phyloP scores from a whole-genome alignment of 2,113 vertebrate genomes.

The Mobula hypostoma region DNA sequence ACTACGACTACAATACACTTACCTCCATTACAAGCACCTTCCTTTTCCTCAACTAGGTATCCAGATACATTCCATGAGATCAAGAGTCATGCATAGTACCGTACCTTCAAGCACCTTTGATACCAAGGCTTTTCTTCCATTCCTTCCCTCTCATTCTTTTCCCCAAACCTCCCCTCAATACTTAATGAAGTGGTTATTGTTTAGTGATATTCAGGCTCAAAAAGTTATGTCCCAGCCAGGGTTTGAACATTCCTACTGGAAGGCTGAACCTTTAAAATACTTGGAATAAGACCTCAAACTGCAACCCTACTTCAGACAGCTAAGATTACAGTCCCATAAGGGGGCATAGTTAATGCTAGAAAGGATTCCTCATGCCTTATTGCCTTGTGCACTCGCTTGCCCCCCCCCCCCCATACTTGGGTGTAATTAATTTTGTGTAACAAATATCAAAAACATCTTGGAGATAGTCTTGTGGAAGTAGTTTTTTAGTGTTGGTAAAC shows the following conservation, averaged over 20 bases:
- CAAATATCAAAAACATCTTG: not conserved
- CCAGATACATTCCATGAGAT: too few species aligned
- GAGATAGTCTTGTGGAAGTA: too few species aligned
- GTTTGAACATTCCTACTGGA: too few species aligned
- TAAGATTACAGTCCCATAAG: too few species aligned
- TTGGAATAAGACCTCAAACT: not conserved
- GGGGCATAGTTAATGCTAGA: too few species aligned
- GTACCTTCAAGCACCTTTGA: too few species aligned
- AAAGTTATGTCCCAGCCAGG: not conserved
- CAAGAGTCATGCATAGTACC: too few species aligned
- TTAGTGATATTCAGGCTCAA: not conserved
- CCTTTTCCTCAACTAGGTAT: too few species aligned
- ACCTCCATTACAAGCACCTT: too few species aligned
- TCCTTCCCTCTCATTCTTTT: too few species aligned
- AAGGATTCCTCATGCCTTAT: not conserved
- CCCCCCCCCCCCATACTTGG: not conserved
- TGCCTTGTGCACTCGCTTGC: not conserved
- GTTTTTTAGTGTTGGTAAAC: not conserved
- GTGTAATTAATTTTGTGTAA: not conserved
- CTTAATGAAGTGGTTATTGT: not conserved
- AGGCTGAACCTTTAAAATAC: not conserved
- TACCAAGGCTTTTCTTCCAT: too few species aligned
- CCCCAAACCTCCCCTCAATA: not conserved
- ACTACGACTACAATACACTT: too few species aligned
- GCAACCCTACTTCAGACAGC: not conserved